These are phyloP conservation scores for Drosophila kurseongensis DNA, from an alignment of 1,140 invertebrate genomes.

Conservation along the genomic window DNA sequence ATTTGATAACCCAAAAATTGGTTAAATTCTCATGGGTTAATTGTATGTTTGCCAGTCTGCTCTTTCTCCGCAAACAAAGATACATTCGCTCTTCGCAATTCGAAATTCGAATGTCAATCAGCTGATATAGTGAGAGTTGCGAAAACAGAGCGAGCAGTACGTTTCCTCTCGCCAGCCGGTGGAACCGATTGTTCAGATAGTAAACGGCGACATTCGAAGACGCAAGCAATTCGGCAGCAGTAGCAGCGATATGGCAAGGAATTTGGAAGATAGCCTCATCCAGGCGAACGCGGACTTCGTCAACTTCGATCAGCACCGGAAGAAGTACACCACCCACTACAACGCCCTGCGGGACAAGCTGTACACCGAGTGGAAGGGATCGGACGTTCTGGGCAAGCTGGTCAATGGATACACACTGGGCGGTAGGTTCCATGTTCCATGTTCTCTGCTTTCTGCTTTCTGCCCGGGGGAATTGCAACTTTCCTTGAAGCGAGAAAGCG, in stretches of 20 bases:
- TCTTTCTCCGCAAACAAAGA: no score
- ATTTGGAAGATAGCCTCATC: conserved; percentile 22
- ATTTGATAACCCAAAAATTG: no score
- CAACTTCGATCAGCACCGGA: conserved; percentile 34
- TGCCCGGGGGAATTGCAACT: no score
- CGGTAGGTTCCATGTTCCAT: conserved; percentile 31
- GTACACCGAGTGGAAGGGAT: conserved; percentile 18
- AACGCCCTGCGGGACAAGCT: conserved; percentile 29
- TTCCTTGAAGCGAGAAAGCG: not conserved
- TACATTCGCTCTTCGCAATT: not conserved
- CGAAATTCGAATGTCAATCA: not conserved
- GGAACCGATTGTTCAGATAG: conserved; percentile 4
- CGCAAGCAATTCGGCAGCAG: not conserved
- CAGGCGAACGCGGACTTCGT: conserved; percentile 13
- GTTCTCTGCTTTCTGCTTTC: not conserved
- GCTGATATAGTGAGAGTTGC: conserved; percentile 4
- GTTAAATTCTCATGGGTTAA: no score
- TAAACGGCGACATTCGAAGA: not conserved
- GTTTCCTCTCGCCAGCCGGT: not conserved
- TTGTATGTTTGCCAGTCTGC: no score
- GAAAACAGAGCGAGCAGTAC: not conserved
- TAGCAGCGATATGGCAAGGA: not conserved
- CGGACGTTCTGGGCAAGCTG: conserved; percentile 31
- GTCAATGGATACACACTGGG: conserved; percentile 43
- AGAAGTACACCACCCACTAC: conserved; percentile 41